Evolutionary conservation across 2,113 vertebrate genomes (phyloP).

Genomic region (Notechis scutatus): DNA sequence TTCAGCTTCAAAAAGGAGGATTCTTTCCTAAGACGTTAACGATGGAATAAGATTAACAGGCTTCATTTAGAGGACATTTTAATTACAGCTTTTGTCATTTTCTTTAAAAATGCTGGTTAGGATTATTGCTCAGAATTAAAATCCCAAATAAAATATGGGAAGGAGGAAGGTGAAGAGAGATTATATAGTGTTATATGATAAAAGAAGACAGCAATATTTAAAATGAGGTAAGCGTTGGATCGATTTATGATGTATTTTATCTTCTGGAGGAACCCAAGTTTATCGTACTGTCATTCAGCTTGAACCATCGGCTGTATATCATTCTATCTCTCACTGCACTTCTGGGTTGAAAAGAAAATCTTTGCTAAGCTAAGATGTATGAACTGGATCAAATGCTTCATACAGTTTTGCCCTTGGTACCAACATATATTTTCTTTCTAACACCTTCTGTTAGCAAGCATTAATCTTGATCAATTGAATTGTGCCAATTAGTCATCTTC

Average conservation of each 20-base stretch:
- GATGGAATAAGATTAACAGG: conserved; percentile 53
- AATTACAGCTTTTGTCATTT: conserved; percentile 74
- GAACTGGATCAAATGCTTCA: conserved; percentile 74
- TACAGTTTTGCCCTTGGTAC: conserved; percentile 65
- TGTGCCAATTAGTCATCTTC: conserved; percentile 32
- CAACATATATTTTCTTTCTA: conserved; percentile 67
- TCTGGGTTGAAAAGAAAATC: conserved; percentile 73
- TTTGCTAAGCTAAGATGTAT: conserved; percentile 67
- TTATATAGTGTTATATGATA: conserved; percentile 86
- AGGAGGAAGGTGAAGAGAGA: conserved; percentile 72
- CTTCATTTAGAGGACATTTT: conserved; percentile 57
- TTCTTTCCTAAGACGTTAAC: conserved; percentile 36
- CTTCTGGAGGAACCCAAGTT: conserved; percentile 73
- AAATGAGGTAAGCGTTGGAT: conserved; percentile 82
- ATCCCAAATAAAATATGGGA: conserved; percentile 79
- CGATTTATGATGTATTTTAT: conserved; percentile 85
- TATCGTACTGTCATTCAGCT: conserved; percentile 76
- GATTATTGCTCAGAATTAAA: conserved; percentile 76
- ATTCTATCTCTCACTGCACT: conserved; percentile 69
- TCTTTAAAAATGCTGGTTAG: conserved; percentile 71
- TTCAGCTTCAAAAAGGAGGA: conserved; percentile 36
- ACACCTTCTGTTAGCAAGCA: conserved; percentile 66
- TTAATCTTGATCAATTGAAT: conserved; percentile 50
- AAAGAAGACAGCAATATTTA: conserved; percentile 85
- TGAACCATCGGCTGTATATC: conserved; percentile 76